Evolutionary conservation across 2,113 vertebrate genomes (phyloP), one percentile per base, ranked within the genome.

Genomic region (Sceloporus undulatus): DNA sequence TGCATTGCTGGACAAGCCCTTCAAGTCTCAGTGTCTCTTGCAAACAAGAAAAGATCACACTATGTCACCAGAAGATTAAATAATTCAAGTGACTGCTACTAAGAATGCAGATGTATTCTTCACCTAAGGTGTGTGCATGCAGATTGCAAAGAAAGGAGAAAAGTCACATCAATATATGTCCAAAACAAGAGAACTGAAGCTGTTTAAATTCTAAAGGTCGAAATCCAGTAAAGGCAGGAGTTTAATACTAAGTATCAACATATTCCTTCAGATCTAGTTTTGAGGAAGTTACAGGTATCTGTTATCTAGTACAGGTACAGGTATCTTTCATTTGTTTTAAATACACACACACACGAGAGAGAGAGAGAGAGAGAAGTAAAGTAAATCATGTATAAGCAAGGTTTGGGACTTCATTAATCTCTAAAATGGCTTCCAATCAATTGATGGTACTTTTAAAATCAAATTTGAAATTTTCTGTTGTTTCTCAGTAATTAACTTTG

Each of bases 1-100:
- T 68, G 25, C 34, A 71, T 71, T 54, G 66, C 5, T 27, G 27
- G 65, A 70, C 29, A 79, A 79, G 29, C 62, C 42, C 62, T 86
- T 86, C 75, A 79, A 71, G 5, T 23, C 23, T 68, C 23, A 48
- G 4, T 78, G 40, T 48, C 10, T 42, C 21, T 62, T 79, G 16
- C 10, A 38, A n/a, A 79, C 76, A 79, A 19, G 23, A 52, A 70
- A 66, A 38, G n/a, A 18, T 68, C 85, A 71, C n/a, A 79, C 48
- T 38, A 23, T 86, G 77, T 80, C 9, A 59, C 29, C 9, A 59
- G 78, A 59, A 87, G 66, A 73, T 80, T 59, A 71, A 73, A 59
- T 59, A 48, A 79, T 4, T 11, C 2, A n/a, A 34, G 29, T 56
- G 66, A 65, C 21, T 56, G 19, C 52, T 81, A 66, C 66, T 54